Evolutionary conservation across 2,888 invertebrate genomes (phyloP).

Genomic region (Diarsia dahlii): DNA sequence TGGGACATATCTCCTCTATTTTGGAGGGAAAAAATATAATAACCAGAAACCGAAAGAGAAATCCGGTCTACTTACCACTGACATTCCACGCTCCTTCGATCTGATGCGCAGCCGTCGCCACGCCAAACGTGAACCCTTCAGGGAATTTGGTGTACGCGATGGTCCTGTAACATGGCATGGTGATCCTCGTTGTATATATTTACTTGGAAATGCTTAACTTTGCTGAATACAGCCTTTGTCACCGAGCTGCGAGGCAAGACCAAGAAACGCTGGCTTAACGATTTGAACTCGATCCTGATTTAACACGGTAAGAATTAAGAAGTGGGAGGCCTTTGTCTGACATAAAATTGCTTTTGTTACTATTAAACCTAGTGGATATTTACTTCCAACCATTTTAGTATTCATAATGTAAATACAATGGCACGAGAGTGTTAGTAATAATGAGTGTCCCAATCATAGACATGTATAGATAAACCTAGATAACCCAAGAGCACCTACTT

Average conservation of each 20-base stretch:
- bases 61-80: slow-evolving; percentile 84
- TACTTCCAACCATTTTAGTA: too few species aligned
- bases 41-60: background rate
- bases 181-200: background rate
- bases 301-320: background rate
- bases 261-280: background rate
- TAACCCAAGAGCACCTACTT: too few species aligned
- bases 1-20: too few species aligned
- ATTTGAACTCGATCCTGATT: background rate
- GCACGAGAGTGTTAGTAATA: background rate
- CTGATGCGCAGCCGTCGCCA: slow-evolving; percentile 91
- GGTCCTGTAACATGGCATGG: slow-evolving; percentile 69
- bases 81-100: slow-evolving; percentile 92
- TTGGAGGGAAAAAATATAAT: too few species aligned
- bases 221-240: background rate
- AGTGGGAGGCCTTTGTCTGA: background rate
- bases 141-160: slow-evolving; percentile 86
- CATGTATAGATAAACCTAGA: too few species aligned
- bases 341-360: too few species aligned
- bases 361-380: too few species aligned
- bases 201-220: background rate
- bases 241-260: background rate
- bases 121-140: slow-evolving; percentile 87
- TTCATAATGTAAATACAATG: background rate
- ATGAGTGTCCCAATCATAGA: background rate